A percentile compares a stretch with the other conserved stretches of the same genome.
These are phyloP conservation scores for Cyprinodon brontotheroides DNA, from an alignment of 2,113 vertebrate genomes.

Conservation along the genomic window DNA sequence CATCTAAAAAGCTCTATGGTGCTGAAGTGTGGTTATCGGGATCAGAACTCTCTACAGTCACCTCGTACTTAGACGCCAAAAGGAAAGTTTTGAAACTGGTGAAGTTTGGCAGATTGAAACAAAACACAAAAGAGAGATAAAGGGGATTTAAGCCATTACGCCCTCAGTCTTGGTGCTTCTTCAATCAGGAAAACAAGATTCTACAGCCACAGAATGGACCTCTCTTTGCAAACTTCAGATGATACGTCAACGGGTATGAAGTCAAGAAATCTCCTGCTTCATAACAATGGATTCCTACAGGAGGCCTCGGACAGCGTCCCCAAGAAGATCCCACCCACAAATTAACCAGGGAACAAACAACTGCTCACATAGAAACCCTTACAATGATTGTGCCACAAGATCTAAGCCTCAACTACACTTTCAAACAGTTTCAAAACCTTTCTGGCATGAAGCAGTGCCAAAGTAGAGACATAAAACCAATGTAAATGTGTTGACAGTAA, in stretches of 20 bases:
- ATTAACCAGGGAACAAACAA: neutral
- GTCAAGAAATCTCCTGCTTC: neutral
- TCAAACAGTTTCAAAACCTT: slow-evolving; percentile 25
- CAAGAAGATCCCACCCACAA: slow-evolving; percentile 21
- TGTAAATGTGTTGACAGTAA: slow-evolving; percentile 68
- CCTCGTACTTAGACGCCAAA: slow-evolving; percentile 47
- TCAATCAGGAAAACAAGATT: slow-evolving; percentile 1
- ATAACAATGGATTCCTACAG: slow-evolving; percentile 17
- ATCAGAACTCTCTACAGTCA: slow-evolving; percentile 29
- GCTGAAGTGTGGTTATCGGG: slow-evolving; percentile 19
- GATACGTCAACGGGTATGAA: slow-evolving; percentile 1
- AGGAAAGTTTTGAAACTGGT: slow-evolving; percentile 17
- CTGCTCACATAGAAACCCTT: slow-evolving; percentile 33
- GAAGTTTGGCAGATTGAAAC: slow-evolving; percentile 5
- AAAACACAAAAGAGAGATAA: slow-evolving; percentile 1
- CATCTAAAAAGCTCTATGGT: slow-evolving; percentile 11
- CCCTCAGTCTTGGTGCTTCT: slow-evolving; percentile 16
- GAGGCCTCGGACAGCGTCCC: slow-evolving; percentile 46
- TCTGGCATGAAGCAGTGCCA: slow-evolving; percentile 71
- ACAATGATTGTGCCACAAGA: slow-evolving; percentile 45
- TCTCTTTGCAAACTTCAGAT: neutral
- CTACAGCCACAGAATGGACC: neutral
- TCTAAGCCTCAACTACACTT: slow-evolving; percentile 27
- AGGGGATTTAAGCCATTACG: slow-evolving; percentile 2
- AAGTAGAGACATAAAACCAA: slow-evolving; percentile 54